Evolutionary conservation across 2,113 vertebrate species (phyloP).

Genomic region (Ctenomys sociabilis): DNA sequence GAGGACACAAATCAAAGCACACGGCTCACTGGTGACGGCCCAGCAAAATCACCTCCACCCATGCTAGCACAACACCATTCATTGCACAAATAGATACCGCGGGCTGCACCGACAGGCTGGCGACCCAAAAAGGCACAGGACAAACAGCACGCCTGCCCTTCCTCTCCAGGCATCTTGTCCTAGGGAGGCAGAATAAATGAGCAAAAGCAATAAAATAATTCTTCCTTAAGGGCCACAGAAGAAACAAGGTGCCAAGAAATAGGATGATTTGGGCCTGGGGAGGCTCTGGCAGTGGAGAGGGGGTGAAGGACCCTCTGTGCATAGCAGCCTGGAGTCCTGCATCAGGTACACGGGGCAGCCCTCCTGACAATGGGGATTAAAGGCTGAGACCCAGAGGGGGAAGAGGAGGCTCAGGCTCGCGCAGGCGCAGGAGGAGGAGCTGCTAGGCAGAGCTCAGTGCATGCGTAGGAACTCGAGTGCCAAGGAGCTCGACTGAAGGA

Average conservation of each 20-base stretch:
- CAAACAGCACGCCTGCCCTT: not conserved
- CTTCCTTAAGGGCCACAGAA: not conserved
- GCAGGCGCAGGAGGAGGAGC: not conserved
- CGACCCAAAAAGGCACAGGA: not conserved
- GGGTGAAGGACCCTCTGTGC: not conserved
- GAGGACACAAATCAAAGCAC: not conserved
- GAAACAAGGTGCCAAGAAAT: not conserved
- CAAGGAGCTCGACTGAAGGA: not conserved
- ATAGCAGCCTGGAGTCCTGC: not conserved
- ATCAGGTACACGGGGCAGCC: not conserved
- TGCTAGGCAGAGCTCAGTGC: not conserved
- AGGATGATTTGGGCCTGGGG: too few species aligned
- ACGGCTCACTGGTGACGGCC: not conserved
- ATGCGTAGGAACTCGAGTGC: not conserved
- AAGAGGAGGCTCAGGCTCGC: not conserved
- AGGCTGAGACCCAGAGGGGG: not conserved
- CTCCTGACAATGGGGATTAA: not conserved
- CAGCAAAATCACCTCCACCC: not conserved
- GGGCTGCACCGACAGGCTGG: not conserved
- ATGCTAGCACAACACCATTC: not conserved
- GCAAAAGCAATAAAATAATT: not conserved
- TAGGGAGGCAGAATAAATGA: not conserved
- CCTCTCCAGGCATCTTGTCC: not conserved
- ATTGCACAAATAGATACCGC: not conserved
- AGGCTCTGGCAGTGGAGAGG: accelerated